Evolutionary conservation across 2,113 vertebrate genomes (phyloP).

Genomic region (Illadopsis cleaveri): DNA sequence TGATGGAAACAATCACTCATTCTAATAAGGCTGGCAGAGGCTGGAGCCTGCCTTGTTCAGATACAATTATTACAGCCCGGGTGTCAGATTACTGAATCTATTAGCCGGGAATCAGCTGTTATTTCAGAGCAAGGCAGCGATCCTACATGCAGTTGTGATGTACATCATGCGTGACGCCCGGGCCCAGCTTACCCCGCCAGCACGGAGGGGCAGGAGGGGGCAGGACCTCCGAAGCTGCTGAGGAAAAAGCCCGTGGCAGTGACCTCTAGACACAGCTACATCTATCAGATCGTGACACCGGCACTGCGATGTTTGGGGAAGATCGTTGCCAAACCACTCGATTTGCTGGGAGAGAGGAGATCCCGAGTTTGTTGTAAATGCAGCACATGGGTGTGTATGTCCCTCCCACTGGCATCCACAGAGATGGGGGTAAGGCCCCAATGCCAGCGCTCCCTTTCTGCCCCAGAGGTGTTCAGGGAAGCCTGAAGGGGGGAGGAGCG

Average conservation of each 20-base stretch:
- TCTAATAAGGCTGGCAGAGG: conserved; percentile 67
- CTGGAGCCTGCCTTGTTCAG: conserved; percentile 68
- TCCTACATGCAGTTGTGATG: conserved; percentile 27
- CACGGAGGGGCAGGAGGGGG: neutral
- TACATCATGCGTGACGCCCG: neutral
- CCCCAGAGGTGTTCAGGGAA: neutral
- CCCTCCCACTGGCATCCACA: neutral
- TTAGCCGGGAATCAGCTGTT: conserved; percentile 60
- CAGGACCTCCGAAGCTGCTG: neutral
- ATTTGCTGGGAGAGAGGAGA: neutral
- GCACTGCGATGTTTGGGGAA: rapidly evolving
- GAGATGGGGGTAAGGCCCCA: rapidly evolving
- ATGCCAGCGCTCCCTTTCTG: neutral
- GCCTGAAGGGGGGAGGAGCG: neutral
- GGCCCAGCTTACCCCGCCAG: neutral
- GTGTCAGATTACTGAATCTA: conserved; percentile 66
- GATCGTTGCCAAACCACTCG: rapidly evolving
- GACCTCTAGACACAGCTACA: neutral
- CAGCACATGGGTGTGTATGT: rapidly evolving
- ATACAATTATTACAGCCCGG: conserved; percentile 64
- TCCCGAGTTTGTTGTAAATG: neutral
- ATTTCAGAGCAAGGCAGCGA: conserved; percentile 7
- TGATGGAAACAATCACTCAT: conserved; percentile 68
- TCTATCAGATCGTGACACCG: neutral
- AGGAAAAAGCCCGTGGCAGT: neutral